Evolutionary conservation across 2,113 vertebrate genomes (phyloP), one percentile per base, ranked within the genome.

Genomic region (Campylomormyrus numenius): DNA sequence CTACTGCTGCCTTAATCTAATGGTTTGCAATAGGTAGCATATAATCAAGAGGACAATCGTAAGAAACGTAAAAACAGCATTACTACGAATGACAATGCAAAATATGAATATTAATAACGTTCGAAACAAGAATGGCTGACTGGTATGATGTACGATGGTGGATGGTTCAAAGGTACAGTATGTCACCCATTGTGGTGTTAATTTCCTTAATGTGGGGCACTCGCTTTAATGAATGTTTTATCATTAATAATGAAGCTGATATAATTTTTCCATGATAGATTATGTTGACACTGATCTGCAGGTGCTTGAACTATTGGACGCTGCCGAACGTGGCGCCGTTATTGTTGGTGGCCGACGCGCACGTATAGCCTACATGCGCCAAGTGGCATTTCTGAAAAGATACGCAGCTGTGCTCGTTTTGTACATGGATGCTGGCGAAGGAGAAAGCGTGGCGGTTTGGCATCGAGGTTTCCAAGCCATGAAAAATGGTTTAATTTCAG

Each of bases 401-500:
- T 62, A 35, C 94, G 95, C 95, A 95, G 96, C 95, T 95, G 96
- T 92, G 91, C 42, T 53, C 11, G 77, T 85, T 62, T 39, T 85
- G 89, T 87, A 66, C 58, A 89, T 89, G 58, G 90, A 88, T 92
- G 92, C 91, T 77, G 91, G 91, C 94, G 96, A 96, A 91, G 88
- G 19, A 0, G 91, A 62, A 92, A 94, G 96, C 94, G 96, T 96
- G 92, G 92, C 92, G 92, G 94, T 95, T 95, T 93, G 95, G 88
- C 95, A 93, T 95, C 92, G 92, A 92, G 91, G 93, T 95, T 95
- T 95, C 92, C 92, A 94, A 95, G 92, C 62, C 96, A 96, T 96
- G 94, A 97, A 97, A 95, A 97, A 97, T 97, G 96, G 96, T 97
- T 97, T 97, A 96, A 97, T 97, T 97, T 96, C 92, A 92, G 95